Conservation (phyloP, 1,140 invertebrate species). For the Zaprionus inermis region DNA sequence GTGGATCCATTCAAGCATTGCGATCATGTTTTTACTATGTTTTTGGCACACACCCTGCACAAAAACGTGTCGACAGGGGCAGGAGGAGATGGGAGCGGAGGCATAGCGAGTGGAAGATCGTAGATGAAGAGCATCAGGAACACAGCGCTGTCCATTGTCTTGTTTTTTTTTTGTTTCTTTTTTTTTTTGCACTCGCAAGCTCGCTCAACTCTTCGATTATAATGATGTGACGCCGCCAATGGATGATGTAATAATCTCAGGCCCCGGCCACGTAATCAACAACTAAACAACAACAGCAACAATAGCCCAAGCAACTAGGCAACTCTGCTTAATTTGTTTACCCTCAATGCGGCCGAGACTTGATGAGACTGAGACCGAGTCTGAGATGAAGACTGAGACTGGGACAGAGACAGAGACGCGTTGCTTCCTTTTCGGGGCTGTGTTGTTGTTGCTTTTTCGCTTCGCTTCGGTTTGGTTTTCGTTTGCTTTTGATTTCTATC, state of each 20-base stretch:
- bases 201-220: constrained; percentile 70
- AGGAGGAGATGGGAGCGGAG: background rate
- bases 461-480: constrained; percentile 15
- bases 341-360: constrained; percentile 28
- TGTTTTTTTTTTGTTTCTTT: constrained; percentile 8
- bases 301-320: constrained; percentile 28
- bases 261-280: constrained; percentile 60
- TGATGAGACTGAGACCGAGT: constrained; percentile 15
- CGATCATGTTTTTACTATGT: constrained; percentile 19
- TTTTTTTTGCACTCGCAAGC: constrained; percentile 50
- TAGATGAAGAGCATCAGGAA: constrained; percentile 6
- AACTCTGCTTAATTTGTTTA: constrained; percentile 54
- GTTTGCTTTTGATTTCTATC: constrained; percentile 7
- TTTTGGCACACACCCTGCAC: constrained; percentile 29
- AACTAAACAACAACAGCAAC: constrained; percentile 26
- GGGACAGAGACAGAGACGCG: background rate
- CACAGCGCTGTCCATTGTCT: constrained; percentile 31
- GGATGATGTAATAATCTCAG: constrained; percentile 66
- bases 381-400: background rate
- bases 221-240: constrained; percentile 61
- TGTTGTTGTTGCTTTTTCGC: background rate
- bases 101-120: background rate
- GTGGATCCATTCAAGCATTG: constrained; percentile 71
- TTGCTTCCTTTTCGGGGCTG: constrained; percentile 3
- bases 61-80: constrained; percentile 45